A percentile compares a stretch with the other conserved stretches of the same genome.
These are phyloP conservation scores for Drosophila pandora DNA, from an alignment of 1,140 invertebrate genomes.

Conservation along the genomic window DNA sequence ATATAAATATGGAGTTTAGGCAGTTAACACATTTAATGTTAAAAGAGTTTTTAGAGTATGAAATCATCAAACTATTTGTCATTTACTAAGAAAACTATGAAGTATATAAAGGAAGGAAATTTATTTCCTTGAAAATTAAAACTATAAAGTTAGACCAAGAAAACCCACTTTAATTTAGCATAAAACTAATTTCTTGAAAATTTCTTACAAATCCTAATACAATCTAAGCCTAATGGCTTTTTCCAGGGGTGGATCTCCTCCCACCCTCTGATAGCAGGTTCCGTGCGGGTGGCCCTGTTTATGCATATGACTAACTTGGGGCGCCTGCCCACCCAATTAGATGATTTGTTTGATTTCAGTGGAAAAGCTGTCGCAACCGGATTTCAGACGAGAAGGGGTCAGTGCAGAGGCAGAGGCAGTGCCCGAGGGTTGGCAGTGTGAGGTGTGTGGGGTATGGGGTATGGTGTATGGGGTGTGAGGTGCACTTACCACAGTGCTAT, in stretches of 20 bases:
- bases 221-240: neutral
- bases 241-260: neutral
- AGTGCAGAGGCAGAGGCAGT: neutral
- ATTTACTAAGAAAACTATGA: too few species aligned
- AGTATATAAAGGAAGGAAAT: too few species aligned
- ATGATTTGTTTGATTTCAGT: constrained; percentile 74
- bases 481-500: constrained; percentile 78
- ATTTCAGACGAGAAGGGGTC: constrained; percentile 5
- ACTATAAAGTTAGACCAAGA: too few species aligned
- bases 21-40: too few species aligned
- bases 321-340: constrained; percentile 67
- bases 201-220: too few species aligned
- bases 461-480: constrained; percentile 5
- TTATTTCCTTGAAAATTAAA: too few species aligned
- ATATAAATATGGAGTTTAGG: too few species aligned
- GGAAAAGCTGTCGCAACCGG: constrained; percentile 35
- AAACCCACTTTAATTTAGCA: too few species aligned
- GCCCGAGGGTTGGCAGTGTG: neutral
- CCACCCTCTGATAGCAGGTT: neutral
- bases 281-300: constrained; percentile 5
- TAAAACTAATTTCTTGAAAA: too few species aligned
- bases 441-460: constrained; percentile 1
- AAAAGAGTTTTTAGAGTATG: too few species aligned
- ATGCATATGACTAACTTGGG: constrained; percentile 50
- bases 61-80: too few species aligned